Percentiles rank a stretch among this genome's conserved stretches.
Conservation (phyloP, 2,888 invertebrate genomes). For the Lycocerus yunnanus region DNA sequence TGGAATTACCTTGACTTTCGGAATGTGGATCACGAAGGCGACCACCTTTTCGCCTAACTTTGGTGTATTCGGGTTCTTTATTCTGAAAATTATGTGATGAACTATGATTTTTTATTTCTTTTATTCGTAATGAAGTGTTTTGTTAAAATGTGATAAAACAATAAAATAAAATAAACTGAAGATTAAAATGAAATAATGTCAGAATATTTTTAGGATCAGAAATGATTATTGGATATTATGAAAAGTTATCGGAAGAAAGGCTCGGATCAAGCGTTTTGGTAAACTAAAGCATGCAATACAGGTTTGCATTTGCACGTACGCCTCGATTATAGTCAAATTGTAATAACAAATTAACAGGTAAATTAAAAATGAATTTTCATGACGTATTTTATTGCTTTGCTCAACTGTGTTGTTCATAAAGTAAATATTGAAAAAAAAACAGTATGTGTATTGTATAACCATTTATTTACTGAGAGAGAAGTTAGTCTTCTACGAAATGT, state of each 20-base stretch:
- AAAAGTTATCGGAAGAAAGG: not conserved
- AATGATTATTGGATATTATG: not conserved
- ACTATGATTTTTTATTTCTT: not conserved
- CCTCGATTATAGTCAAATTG: too few species aligned
- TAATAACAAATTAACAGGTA: too few species aligned
- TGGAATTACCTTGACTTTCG: conserved; percentile 75
- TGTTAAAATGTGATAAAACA: not conserved
- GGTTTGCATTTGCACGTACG: too few species aligned
- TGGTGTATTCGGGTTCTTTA: conserved; percentile 83
- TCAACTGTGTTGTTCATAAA: too few species aligned
- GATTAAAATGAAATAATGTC: not conserved
- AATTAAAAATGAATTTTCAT: too few species aligned
- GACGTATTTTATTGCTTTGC: too few species aligned
- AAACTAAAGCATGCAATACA: not conserved
- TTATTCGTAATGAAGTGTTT: not conserved
- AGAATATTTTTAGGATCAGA: not conserved
- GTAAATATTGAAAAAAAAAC: too few species aligned
- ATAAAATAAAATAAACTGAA: not conserved
- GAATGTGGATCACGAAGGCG: conserved; percentile 79
- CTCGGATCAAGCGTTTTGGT: too few species aligned
- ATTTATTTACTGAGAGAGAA: too few species aligned
- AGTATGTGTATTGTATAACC: too few species aligned
- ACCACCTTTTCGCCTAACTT: conserved; percentile 82
- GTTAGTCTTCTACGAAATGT: too few species aligned
- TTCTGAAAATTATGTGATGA: conserved; percentile 57